Base-by-base conservation (phyloP, 2,113 vertebrate species). In the Hemibagrus wyckioides region DNA sequence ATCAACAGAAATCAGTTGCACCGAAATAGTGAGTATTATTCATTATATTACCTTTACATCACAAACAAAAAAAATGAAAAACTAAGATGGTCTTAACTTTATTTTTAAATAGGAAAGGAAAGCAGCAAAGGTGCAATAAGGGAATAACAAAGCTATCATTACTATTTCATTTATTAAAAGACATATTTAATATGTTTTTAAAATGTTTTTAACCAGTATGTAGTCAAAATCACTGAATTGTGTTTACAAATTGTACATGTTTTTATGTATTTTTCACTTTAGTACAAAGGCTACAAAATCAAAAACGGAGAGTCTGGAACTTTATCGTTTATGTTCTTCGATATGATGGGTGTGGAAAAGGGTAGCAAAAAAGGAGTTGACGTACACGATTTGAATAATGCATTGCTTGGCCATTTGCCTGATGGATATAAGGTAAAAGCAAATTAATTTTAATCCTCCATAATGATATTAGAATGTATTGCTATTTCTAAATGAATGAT, bases 291-390 rank as follows among this genome's bases (percentile, higher is more conserved):
- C 33, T 81, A 15, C 28, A n/a, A 57, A 81, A 59, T 81, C 9
- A 36, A 81, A 81, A 15, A 30, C 36, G 79, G 30, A 57, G 36
- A 6, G 33, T 39, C 79, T 25, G 57, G 57, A 30, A 81, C 15
- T 11, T 81, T 81, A 39, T 23, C n/a, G 0, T 30, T 81, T 36
- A 23, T 81, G n/a, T 81, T 81, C 52, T 39, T 11, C 59, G 79
- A 81, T 39, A 36, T 36, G 10, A 81, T 81, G 79, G 79, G 79
- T 57, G 7, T 81, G 30, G 79, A 81, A 81, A 10, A 17, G 21
- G 79, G 52, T 30, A 19, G 13, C 15, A 13, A 19, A 33, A 19
- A 39, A 36, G 79, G 79, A 36, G 33, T 30, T 57, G 52, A 52
- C 15, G 10, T 30, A 15, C 28, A 36, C 1, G 79, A 81, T 36